These are phyloP conservation scores for Bedellia somnulentella DNA, from an alignment of 2,888 invertebrate genomes.

Conservation along the genomic window DNA sequence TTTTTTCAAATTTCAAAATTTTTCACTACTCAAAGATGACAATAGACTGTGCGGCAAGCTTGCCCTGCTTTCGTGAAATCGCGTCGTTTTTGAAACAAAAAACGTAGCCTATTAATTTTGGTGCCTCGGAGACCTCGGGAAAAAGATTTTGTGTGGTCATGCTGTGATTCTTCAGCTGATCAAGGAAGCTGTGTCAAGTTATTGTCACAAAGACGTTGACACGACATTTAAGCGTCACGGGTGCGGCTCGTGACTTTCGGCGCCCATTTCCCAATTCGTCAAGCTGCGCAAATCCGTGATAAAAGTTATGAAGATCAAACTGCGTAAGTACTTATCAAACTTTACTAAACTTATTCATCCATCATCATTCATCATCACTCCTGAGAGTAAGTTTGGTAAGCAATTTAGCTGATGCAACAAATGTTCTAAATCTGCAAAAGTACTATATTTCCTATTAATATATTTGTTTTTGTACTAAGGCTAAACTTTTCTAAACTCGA, in stretches of 20 bases:
- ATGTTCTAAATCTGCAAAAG: too few species aligned
- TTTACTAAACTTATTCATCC: too few species aligned
- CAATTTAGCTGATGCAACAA: too few species aligned
- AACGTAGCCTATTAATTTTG: slow-evolving; percentile 18
- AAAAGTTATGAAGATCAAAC: slow-evolving; percentile 57
- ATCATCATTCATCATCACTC: too few species aligned
- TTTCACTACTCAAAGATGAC: slow-evolving; percentile 30
- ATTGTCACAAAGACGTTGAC: slow-evolving; percentile 4
- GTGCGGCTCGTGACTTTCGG: slow-evolving; percentile 21
- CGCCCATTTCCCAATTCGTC: slow-evolving; percentile 28
- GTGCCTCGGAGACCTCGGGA: slow-evolving; percentile 11
- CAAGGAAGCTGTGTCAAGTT: slow-evolving; percentile 2
- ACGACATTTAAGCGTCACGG: slow-evolving; percentile 4
- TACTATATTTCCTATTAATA: too few species aligned
- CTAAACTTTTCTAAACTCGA: too few species aligned
- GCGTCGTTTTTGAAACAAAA: slow-evolving; percentile 44
- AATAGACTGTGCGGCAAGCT: slow-evolving; percentile 26
- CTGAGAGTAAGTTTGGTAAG: too few species aligned
- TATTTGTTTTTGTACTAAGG: too few species aligned
- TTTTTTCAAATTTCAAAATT: slow-evolving; percentile 39
- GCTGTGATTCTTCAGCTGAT: slow-evolving; percentile 16
- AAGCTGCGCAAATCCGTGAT: slow-evolving; percentile 54
- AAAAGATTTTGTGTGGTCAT: slow-evolving; percentile 8
- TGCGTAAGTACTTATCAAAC: slow-evolving; percentile 57
- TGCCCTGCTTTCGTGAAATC: slow-evolving; percentile 45